Evolutionary conservation across 2,797 vertebrate genomes (phyloP), one percentile per base, ranked within the genome.

Genomic region (Chanos chanos): DNA sequence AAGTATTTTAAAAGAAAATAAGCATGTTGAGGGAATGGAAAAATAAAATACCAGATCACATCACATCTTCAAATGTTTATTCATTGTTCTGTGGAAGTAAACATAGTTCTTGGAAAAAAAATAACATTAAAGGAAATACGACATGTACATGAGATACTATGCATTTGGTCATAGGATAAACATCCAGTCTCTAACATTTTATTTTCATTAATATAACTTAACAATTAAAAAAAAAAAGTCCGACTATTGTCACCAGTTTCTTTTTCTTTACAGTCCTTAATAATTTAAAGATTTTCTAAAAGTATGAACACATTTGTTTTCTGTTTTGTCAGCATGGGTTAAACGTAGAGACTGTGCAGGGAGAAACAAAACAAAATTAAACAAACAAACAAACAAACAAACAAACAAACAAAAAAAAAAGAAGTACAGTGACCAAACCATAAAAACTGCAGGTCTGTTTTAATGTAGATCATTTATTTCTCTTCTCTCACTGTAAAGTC

Each of bases 131-230:
- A 79, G 84, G 71, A 81, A 85, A 85, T 82, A 77, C 28, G 75
- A 73, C 87, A 81, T 86, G 81, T 83, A 88, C 86, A 83, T 78
- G 83, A 87, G 85, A 89, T 89, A 81, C 70, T 75, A 90, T 85
- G 85, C 78, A 85, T 91, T 89, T 87, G 85, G 86, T 90, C 89
- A 83, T 90, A 86, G 89, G 90, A 91, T 86, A 84, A 79, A 86
- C 84, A 90, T 90, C 90, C 90, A 88, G 89, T 89, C 89, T 91
- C 89, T 84, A 76, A 83, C 77, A 81, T 79, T 78, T 85, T 64
- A 74, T 75, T 50, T 57, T 51, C 5, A 68, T 81, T 88, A 73
- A 86, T 86, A 89, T 91, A 91, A 91, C 83, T 91, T 90, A 91
- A 89, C 82, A 85, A 84, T 79, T 77, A 19, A 37, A 61, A 50